These are phyloP conservation scores for Helicolenus hilgendorfi DNA, from an alignment of 2,797 vertebrate species.

Conservation along the genomic window DNA sequence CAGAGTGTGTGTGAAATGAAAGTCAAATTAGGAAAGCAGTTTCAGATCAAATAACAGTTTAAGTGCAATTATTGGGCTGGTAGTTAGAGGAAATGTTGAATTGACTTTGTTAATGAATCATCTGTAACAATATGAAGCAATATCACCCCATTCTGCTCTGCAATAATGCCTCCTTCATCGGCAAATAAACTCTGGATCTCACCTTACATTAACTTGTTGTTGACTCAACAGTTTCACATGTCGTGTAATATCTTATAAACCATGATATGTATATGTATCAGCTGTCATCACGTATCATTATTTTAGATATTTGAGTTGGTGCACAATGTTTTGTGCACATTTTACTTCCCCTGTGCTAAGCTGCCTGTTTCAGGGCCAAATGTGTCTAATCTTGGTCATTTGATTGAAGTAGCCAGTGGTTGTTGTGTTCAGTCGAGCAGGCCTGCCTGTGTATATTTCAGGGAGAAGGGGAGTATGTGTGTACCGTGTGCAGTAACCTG, in stretches of 20 bases:
- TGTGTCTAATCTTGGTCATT: slow-evolving; percentile 11
- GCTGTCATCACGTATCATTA: neutral
- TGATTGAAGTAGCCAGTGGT: slow-evolving; percentile 26
- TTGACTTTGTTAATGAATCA: too few relatives aligned
- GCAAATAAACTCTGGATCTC: neutral
- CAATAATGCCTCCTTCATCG: neutral
- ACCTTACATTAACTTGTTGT: neutral
- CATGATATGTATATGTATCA: neutral
- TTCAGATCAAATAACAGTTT: neutral
- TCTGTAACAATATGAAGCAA: neutral
- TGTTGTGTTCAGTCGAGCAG: slow-evolving; percentile 18
- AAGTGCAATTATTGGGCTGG: neutral
- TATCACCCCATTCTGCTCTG: neutral
- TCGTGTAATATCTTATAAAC: neutral
- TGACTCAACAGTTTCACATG: neutral
- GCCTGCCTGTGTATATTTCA: slow-evolving; percentile 77
- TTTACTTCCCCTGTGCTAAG: slow-evolving; percentile 5
- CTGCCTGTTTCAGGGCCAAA: neutral
- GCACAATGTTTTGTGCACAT: neutral
- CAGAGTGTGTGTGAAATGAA: neutral
- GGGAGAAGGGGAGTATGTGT: slow-evolving; percentile 50
- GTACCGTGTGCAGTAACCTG: slow-evolving; percentile 61
- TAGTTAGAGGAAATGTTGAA: too few relatives aligned
- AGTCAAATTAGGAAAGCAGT: neutral
- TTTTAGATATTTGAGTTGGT: neutral